A percentile compares a stretch with the other conserved stretches of the same genome.
Conservation (phyloP, 2,888 invertebrate species). For the Clistopyga incitator region DNA sequence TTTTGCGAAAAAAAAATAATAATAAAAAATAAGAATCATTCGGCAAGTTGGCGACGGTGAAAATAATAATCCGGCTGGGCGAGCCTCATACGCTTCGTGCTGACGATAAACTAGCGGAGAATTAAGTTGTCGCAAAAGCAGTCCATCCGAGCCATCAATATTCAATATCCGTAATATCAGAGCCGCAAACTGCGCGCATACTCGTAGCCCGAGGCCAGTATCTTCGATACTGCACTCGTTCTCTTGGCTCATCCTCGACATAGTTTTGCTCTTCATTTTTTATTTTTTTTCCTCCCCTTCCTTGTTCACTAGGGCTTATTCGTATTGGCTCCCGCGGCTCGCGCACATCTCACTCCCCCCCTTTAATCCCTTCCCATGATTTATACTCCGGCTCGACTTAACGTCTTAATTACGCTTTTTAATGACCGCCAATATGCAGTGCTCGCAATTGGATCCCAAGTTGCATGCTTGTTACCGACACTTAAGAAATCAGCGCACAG, state of each 20-base stretch:
- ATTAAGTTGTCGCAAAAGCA: conserved; percentile 68
- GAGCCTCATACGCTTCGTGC: conserved; percentile 9
- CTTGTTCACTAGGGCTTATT: neutral
- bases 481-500: neutral
- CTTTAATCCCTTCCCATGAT: conserved; percentile 64
- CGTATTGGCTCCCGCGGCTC: conserved; percentile 15
- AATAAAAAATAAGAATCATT: no score
- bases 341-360: conserved; percentile 48
- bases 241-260: conserved; percentile 4
- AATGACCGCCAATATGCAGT: conserved; percentile 33
- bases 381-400: conserved; percentile 60
- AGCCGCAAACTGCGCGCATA: conserved; percentile 37
- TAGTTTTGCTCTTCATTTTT: conserved; percentile 20
- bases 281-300: conserved; percentile 22
- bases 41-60: no score
- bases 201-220: conserved; percentile 40
- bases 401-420: conserved; percentile 63
- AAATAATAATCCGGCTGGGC: neutral
- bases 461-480: neutral
- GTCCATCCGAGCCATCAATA: conserved; percentile 68
- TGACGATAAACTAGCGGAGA: conserved; percentile 67
- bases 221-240: conserved; percentile 17
- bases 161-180: conserved; percentile 72
- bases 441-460: conserved; percentile 6
- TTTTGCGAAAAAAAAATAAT: no score